Conservation (phyloP, 2,113 vertebrate species). For the Notarius quadriscutis region DNA sequence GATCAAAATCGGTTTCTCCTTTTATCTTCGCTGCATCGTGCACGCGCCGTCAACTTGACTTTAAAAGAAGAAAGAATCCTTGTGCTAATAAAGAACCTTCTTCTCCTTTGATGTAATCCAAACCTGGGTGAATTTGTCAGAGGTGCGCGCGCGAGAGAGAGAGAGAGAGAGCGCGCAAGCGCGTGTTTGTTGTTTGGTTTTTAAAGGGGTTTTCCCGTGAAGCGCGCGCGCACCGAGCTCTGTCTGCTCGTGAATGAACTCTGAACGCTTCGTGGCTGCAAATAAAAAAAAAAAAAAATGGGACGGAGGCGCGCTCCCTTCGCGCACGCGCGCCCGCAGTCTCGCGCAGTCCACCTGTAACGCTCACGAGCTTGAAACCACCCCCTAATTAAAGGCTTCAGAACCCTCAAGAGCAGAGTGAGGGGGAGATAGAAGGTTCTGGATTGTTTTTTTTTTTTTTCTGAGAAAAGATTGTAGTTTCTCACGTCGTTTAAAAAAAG, state of each 20-base stretch:
- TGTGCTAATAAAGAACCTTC: background rate
- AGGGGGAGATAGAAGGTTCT: too few species aligned
- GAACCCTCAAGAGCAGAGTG: background rate
- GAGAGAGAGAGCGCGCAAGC: too few species aligned
- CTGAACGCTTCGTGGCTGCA: slow-evolving; percentile 20
- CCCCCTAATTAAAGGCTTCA: background rate
- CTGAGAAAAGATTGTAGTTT: background rate
- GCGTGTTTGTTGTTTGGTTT: too few species aligned
- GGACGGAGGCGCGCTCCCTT: slow-evolving; percentile 20
- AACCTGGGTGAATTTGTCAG: background rate
- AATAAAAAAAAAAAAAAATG: slow-evolving; percentile 24
- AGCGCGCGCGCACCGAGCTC: slow-evolving; percentile 29
- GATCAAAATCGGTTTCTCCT: background rate
- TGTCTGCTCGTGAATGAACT: slow-evolving; percentile 38
- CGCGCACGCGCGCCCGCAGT: background rate
- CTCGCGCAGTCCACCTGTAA: slow-evolving; percentile 10
- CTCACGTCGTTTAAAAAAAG: background rate
- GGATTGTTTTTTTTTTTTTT: too few species aligned
- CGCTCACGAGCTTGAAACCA: background rate
- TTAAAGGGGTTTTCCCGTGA: background rate
- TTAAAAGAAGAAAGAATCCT: background rate
- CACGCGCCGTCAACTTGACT: background rate
- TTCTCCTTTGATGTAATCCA: slow-evolving; percentile 5
- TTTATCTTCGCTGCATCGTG: slow-evolving; percentile 10
- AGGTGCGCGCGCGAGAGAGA: background rate